Conservation (phyloP, 2,113 vertebrate species). For the Dipodomys merriami region DNA sequence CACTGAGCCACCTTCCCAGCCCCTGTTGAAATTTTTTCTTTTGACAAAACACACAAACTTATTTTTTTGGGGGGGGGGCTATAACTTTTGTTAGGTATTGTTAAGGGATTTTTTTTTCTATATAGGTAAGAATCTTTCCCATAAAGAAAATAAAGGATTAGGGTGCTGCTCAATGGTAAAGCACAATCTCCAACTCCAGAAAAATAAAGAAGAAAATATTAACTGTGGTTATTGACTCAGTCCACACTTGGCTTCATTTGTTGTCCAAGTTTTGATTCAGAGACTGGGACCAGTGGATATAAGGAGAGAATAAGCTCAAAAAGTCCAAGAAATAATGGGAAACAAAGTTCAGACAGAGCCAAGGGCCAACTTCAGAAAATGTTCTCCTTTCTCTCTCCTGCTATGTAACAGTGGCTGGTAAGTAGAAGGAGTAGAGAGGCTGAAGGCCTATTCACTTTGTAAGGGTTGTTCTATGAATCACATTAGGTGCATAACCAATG, state of each 20-base stretch:
- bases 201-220: neutral
- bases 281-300: neutral
- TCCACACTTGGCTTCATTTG: neutral
- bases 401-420: neutral
- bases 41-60: neutral
- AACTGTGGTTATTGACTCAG: neutral
- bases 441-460: constrained; percentile 16
- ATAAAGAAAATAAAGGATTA: neutral
- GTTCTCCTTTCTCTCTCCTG: neutral
- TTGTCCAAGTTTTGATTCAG: neutral
- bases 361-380: neutral
- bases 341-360: constrained; percentile 14
- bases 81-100: neutral
- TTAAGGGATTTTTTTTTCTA: neutral
- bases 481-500: constrained; percentile 3
- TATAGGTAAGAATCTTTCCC: neutral
- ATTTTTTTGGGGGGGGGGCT: neutral
- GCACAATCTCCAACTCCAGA: neutral
- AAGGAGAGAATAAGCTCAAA: neutral
- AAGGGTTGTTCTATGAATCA: neutral
- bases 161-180: neutral
- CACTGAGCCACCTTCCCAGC: too few species aligned
- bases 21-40: neutral
- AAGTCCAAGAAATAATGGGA: neutral
- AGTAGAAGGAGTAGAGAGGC: neutral